Evolutionary conservation across 1,140 invertebrate genomes (phyloP).

Genomic region (Steinernema feltiae): DNA sequence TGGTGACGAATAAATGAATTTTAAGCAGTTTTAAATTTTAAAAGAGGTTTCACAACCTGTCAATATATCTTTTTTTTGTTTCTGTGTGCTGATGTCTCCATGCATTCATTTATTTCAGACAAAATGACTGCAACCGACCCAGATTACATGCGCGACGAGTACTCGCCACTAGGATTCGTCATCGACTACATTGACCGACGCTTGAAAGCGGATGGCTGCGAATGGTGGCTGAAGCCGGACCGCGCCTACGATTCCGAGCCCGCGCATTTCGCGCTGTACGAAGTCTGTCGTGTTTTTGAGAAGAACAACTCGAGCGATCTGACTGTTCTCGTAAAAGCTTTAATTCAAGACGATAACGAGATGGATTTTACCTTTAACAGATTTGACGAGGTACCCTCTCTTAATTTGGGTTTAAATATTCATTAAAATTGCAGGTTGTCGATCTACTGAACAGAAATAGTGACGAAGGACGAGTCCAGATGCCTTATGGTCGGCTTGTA

Average conservation of each 20-base stretch:
- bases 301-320: not conserved
- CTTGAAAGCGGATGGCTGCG: slow-evolving; percentile 6
- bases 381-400: slow-evolving; percentile 13
- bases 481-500: slow-evolving; percentile 27
- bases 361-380: slow-evolving; percentile 16
- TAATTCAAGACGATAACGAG: slow-evolving; percentile 17
- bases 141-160: not conserved
- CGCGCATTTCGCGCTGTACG: slow-evolving; percentile 23
- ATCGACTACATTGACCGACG: slow-evolving; percentile 29
- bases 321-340: slow-evolving; percentile 13
- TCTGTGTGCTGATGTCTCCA: not conserved
- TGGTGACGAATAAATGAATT: slow-evolving; percentile 25
- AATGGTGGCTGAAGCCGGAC: slow-evolving; percentile 26
- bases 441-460: not conserved
- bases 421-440: slow-evolving; percentile 11
- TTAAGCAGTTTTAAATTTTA: too few species aligned
- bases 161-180: slow-evolving; percentile 19
- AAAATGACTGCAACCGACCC: not conserved
- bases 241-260: slow-evolving; percentile 16
- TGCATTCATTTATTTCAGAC: slow-evolving; percentile 18
- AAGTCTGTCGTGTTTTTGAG: slow-evolving; percentile 24
- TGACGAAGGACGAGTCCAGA: slow-evolving; percentile 18
- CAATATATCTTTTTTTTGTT: too few species aligned
- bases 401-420: too few species aligned
- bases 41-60: too few species aligned